These are phyloP conservation scores for Trissolcus japonicus DNA, from an alignment of 2,888 invertebrate species.

Conservation along the genomic window DNA sequence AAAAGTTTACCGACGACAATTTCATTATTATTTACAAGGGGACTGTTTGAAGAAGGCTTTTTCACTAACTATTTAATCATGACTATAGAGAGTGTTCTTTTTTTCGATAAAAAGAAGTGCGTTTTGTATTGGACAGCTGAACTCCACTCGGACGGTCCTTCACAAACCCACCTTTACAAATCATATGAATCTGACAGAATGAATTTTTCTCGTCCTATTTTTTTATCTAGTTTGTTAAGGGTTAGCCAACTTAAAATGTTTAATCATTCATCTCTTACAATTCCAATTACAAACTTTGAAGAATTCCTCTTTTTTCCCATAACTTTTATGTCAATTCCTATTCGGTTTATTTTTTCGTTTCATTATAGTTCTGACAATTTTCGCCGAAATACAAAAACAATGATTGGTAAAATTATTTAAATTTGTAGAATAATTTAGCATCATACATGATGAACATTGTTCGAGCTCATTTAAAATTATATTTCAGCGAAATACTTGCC, in stretches of 20 bases:
- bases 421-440: background rate
- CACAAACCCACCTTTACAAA: too few relatives aligned
- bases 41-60: too few relatives aligned
- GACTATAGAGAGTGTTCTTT: too few relatives aligned
- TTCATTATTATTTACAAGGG: constrained; percentile 12
- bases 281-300: background rate
- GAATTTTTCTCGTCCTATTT: too few relatives aligned
- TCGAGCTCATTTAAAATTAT: constrained; percentile 17
- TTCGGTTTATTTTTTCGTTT: background rate
- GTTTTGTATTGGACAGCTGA: too few relatives aligned
- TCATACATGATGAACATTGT: constrained; percentile 14
- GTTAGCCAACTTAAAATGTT: too few relatives aligned
- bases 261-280: too few relatives aligned
- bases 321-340: background rate
- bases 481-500: constrained; percentile 40
- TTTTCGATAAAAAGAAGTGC: too few relatives aligned
- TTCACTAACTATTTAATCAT: too few relatives aligned
- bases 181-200: too few relatives aligned
- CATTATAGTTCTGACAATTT: background rate
- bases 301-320: background rate
- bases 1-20: constrained; percentile 25
- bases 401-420: constrained; percentile 21
- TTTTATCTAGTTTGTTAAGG: too few relatives aligned
- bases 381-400: constrained; percentile 40
- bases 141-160: too few relatives aligned